Evolutionary conservation across 1,140 invertebrate species (phyloP).

Genomic region (Drosophila suzukii): DNA sequence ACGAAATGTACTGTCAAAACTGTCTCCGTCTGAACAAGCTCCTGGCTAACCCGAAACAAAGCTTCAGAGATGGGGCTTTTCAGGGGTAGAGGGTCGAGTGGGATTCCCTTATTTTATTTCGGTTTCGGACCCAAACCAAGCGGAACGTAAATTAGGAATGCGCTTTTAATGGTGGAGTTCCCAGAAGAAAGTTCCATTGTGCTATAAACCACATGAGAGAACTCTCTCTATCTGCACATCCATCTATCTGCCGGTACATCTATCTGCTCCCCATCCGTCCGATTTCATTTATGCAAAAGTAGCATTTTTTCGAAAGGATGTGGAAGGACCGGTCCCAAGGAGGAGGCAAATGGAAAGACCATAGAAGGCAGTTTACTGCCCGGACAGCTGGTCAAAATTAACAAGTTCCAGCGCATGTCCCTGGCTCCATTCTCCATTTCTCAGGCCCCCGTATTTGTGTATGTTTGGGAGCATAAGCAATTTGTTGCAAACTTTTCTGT

Average conservation of each 20-base stretch:
- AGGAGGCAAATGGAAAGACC: neutral
- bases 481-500: slow-evolving; percentile 76
- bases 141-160: slow-evolving; percentile 45
- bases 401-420: slow-evolving; percentile 73
- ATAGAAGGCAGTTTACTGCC: slow-evolving; percentile 59
- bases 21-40: slow-evolving; percentile 16
- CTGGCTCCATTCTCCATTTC: slow-evolving; percentile 9
- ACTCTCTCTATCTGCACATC: neutral
- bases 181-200: slow-evolving; percentile 17
- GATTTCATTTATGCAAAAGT: slow-evolving; percentile 75
- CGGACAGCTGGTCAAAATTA: slow-evolving; percentile 80
- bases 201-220: slow-evolving; percentile 14
- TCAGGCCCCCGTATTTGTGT: slow-evolving; percentile 37
- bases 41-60: slow-evolving; percentile 33
- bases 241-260: slow-evolving; percentile 27
- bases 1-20: slow-evolving; percentile 66
- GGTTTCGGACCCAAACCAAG: slow-evolving; percentile 9
- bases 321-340: neutral
- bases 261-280: slow-evolving; percentile 23
- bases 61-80: slow-evolving; percentile 50
- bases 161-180: slow-evolving; percentile 46
- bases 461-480: slow-evolving; percentile 73
- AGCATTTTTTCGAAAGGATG: slow-evolving; percentile 50
- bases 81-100: neutral
- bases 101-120: slow-evolving; percentile 50